Conservation (phyloP, 2,113 vertebrate genomes). For the Thymallus thymallus region DNA sequence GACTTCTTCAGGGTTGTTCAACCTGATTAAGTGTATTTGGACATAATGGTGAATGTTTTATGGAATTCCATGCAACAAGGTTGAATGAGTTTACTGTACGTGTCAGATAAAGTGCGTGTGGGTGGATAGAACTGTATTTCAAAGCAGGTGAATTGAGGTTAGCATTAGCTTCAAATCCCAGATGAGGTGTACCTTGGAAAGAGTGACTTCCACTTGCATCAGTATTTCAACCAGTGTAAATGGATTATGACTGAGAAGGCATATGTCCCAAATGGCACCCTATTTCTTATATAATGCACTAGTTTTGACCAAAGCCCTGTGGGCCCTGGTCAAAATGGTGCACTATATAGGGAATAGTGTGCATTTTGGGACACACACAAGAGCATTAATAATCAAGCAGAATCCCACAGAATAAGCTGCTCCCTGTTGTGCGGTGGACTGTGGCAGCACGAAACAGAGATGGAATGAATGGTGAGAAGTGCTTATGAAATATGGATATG, state of each 20-base stretch:
- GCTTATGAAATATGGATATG: constrained; percentile 71
- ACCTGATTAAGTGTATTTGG: constrained; percentile 14
- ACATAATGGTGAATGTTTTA: not conserved
- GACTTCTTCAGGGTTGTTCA: too few species aligned
- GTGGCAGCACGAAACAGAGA: constrained; percentile 54
- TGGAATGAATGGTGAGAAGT: constrained; percentile 52
- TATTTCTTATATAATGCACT: too few species aligned
- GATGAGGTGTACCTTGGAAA: constrained; percentile 31
- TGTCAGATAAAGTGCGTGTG: not conserved
- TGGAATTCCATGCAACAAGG: not conserved
- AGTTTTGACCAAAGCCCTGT: too few species aligned
- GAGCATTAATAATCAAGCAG: constrained; percentile 60
- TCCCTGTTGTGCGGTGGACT: constrained; percentile 66
- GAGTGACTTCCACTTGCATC: constrained; percentile 20
- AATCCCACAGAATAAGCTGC: constrained; percentile 58
- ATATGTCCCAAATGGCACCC: too few species aligned
- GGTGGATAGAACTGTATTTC: not conserved
- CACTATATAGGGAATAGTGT: too few species aligned
- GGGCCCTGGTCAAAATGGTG: too few species aligned
- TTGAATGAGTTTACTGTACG: constrained; percentile 4
- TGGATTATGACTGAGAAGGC: constrained; percentile 49
- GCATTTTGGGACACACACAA: not conserved
- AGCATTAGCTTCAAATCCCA: constrained; percentile 28
- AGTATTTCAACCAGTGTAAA: constrained; percentile 47
- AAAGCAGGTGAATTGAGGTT: constrained; percentile 40